Conservation (phyloP, 2,797 vertebrate species). For the Sebastes wilsoni region DNA sequence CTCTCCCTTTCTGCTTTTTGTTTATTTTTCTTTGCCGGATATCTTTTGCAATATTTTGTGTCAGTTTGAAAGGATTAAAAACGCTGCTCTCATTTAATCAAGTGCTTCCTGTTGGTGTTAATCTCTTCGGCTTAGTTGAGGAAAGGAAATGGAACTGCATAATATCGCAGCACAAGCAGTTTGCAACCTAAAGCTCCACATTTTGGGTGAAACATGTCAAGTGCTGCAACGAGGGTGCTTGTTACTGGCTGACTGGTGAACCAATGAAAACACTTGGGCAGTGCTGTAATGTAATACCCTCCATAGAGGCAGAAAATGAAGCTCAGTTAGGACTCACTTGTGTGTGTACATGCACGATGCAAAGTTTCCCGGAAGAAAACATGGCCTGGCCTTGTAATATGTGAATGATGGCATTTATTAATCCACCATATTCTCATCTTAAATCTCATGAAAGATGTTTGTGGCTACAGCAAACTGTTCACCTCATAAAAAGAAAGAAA, state of each 20-base stretch:
- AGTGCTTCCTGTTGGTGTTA: slow-evolving; percentile 31
- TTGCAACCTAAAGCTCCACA: not conserved
- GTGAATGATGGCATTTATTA: not conserved
- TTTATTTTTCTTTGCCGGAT: slow-evolving; percentile 19
- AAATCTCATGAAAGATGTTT: not conserved
- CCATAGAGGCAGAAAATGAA: slow-evolving; percentile 6
- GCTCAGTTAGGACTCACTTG: slow-evolving; percentile 17
- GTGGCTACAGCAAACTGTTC: not conserved
- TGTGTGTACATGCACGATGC: not conserved
- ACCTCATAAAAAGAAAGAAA: slow-evolving; percentile 26
- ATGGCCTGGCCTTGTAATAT: not conserved
- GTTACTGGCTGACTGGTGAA: not conserved
- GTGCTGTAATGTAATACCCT: not conserved
- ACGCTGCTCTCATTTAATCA: slow-evolving; percentile 27
- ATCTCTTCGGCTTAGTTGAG: slow-evolving; percentile 27
- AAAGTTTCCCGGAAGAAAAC: not conserved
- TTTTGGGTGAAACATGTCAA: slow-evolving; percentile 24
- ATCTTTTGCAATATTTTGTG: slow-evolving; percentile 21
- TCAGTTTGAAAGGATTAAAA: slow-evolving; percentile 29
- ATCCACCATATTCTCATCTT: not conserved
- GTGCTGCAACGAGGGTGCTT: not conserved
- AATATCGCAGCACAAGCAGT: slow-evolving; percentile 21
- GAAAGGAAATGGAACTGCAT: slow-evolving; percentile 18
- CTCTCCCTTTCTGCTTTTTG: not conserved
- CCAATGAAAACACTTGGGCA: not conserved